Evolutionary conservation across 2,888 invertebrate genomes (phyloP), one percentile per base, ranked within the genome.

Genomic region (Congeria kusceri): DNA sequence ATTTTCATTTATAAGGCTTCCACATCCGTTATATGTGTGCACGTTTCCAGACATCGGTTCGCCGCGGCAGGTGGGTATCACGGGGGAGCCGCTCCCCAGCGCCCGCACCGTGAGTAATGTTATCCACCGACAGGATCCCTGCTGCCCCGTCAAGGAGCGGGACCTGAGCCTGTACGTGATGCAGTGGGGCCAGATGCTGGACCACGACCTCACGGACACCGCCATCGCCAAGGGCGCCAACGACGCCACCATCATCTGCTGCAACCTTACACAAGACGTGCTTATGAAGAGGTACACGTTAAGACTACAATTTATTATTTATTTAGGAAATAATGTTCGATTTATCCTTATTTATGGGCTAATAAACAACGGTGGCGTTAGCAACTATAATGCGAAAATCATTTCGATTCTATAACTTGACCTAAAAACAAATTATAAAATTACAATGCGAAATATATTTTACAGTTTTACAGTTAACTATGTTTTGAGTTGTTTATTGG

Each of bases 171-270:
- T 83, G 47, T 83, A 77, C 67, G 85, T 80, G 20, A 85, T 85
- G 85, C 85, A 85, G 58, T 85, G 83, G 83, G 85, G 85, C 13
- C 85, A 85, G 72, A 79, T 83, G 78, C 53, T 85, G 11, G 85
- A 85, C 71, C 85, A 85, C 57, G 85, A 85, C 62, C 57, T 83
- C 25, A 80, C 85, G 3, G 85, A 80, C 66, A 85, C 85, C 7
- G 83, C 85, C 32, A 83, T 83, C 5, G 83, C 80, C 20, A 74
- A 67, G 67, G 80, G 83, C 20, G 77, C 77, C 23, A 61, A 83
- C 44, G 83, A 80, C 56, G 80, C 80, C n/a, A 80, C 71, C 39
- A 74, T 83, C 29, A 83, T 83, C 53, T 83, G 83, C 39, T 83
- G 83, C 59, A 83, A 83, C 46, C 67, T 83, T 1, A 73, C 83